Conservation (phyloP, 2,888 invertebrate genomes). For the Leptothorax acervorum region DNA sequence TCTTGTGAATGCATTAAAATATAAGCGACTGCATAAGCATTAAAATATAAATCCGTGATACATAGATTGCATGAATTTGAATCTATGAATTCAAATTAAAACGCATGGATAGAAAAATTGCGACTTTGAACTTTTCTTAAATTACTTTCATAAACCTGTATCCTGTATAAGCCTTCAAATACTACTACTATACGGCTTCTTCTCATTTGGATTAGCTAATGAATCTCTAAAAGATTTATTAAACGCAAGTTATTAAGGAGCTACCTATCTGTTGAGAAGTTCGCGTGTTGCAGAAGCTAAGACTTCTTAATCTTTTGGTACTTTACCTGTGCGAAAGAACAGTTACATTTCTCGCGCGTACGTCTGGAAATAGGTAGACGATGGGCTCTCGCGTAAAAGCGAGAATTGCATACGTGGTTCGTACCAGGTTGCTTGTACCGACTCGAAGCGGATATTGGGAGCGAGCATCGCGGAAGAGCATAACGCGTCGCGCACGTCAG, state of each 20-base stretch:
- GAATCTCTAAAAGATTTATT: neutral
- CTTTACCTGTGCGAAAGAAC: conserved; percentile 56
- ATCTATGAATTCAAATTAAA: neutral
- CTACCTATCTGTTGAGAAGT: neutral
- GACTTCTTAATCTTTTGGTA: conserved; percentile 33
- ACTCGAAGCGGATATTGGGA: conserved; percentile 51
- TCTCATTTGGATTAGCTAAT: neutral
- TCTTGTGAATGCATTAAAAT: neutral
- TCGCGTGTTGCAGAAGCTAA: neutral
- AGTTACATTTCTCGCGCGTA: conserved; percentile 53
- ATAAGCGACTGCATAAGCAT: neutral
- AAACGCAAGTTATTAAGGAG: neutral
- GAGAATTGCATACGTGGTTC: conserved; percentile 53
- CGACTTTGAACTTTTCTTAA: neutral
- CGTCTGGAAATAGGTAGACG: conserved; percentile 31
- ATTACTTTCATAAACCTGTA: neutral
- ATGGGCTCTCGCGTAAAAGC: conserved; percentile 42
- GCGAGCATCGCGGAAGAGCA: conserved; percentile 59
- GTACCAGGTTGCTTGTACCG: conserved; percentile 30
- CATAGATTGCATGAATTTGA: neutral
- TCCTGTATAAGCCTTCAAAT: neutral
- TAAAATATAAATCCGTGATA: neutral
- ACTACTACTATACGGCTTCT: neutral
- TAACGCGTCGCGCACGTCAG: conserved; percentile 53
- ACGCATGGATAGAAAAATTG: neutral